Conservation (phyloP, 1,140 invertebrate genomes). For the Cydia fagiglandana region DNA sequence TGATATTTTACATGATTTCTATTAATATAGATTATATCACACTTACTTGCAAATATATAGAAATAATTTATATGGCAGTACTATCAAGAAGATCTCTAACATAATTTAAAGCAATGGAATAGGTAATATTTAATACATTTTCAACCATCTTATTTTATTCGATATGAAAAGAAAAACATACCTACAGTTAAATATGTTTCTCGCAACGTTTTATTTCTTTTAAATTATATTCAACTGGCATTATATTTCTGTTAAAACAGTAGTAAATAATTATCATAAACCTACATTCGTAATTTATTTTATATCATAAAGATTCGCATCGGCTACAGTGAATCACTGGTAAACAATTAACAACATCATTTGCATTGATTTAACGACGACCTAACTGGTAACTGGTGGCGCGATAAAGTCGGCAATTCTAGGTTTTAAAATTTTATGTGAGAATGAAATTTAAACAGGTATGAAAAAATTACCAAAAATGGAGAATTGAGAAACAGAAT, state of each 20-base stretch:
- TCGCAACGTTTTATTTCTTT: not conserved
- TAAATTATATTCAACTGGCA: not conserved
- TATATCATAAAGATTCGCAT: not conserved
- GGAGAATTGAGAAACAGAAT: no score
- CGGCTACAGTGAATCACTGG: not conserved
- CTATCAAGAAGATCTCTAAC: no score
- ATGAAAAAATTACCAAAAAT: not conserved
- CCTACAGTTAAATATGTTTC: no score
- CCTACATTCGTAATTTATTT: not conserved
- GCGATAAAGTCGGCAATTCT: not conserved
- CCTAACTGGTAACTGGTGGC: no score
- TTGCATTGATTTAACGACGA: constrained; percentile 33
- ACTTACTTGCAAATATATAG: no score
- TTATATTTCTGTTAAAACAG: not conserved
- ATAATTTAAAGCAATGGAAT: no score
- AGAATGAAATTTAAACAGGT: not conserved
- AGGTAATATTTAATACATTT: no score
- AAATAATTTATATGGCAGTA: no score
- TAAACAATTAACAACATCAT: constrained; percentile 34
- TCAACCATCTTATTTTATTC: no score
- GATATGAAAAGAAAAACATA: no score
- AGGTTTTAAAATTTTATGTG: constrained; percentile 6
- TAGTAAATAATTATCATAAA: not conserved
- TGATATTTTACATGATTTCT: not conserved
- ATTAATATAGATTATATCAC: no score